Conservation (phyloP, 2,888 invertebrate species). For the Pelosia muscerda region DNA sequence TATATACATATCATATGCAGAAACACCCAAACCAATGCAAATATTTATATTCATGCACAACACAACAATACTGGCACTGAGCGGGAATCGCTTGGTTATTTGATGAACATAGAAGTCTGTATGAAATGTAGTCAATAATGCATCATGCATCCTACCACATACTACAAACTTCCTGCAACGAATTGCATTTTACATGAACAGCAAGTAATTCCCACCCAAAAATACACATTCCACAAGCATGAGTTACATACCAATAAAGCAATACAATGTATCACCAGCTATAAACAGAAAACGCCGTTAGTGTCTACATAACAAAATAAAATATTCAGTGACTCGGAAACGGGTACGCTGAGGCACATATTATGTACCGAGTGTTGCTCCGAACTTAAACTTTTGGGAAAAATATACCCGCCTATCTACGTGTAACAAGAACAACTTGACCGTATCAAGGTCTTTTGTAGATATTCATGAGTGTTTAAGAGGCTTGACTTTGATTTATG, state of each 20-base stretch:
- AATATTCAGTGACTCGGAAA: slow-evolving; percentile 64
- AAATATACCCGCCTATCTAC: neutral
- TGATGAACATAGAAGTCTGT: too few species aligned
- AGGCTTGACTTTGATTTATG: slow-evolving; percentile 20
- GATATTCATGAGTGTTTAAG: neutral
- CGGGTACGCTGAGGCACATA: slow-evolving; percentile 50
- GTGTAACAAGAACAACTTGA: neutral
- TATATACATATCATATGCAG: too few species aligned
- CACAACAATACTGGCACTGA: too few species aligned
- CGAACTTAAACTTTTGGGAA: neutral
- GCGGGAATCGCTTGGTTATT: too few species aligned
- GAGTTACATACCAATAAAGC: slow-evolving; percentile 38
- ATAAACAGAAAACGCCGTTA: slow-evolving; percentile 45
- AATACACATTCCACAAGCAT: too few species aligned
- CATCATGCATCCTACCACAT: neutral
- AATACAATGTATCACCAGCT: slow-evolving; percentile 42
- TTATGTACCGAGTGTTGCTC: slow-evolving; percentile 41
- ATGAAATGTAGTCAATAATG: too few species aligned
- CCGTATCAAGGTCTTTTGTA: neutral
- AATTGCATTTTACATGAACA: neutral
- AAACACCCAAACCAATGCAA: too few species aligned
- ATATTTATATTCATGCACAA: too few species aligned
- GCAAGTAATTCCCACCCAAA: too few species aligned
- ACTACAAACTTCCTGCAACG: neutral
- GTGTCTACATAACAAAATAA: slow-evolving; percentile 59